phyloP scores from a whole-genome alignment of 2,888 invertebrate species.

The Drosophila parthenogenetica region DNA sequence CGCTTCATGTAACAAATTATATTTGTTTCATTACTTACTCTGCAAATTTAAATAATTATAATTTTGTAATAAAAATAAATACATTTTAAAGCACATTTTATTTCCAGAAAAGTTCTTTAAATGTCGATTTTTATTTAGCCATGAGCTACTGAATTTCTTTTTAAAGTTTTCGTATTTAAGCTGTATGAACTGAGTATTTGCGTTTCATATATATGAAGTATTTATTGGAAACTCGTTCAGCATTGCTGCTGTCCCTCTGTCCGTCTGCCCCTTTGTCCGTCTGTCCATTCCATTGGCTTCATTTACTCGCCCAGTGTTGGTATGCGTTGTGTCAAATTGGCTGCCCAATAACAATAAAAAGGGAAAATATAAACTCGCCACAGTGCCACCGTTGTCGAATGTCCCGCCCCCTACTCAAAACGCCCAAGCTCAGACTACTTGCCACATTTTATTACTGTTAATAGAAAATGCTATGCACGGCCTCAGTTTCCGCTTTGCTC shows the following conservation, averaged over 20 bases:
- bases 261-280: slow-evolving; percentile 25
- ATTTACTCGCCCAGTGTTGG: slow-evolving; percentile 39
- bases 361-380: slow-evolving; percentile 59
- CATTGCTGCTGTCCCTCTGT: slow-evolving; percentile 41
- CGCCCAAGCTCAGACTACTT: slow-evolving; percentile 2
- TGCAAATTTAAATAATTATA: no score
- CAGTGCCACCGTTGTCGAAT: slow-evolving; percentile 30
- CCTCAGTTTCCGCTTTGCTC: slow-evolving; percentile 29
- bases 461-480: slow-evolving; percentile 79
- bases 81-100: no score
- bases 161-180: neutral
- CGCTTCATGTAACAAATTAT: no score
- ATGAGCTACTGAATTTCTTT: neutral
- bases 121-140: no score
- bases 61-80: no score
- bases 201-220: neutral
- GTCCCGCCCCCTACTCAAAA: slow-evolving; percentile 3
- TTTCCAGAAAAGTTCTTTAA: no score
- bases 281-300: slow-evolving; percentile 28
- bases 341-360: slow-evolving; percentile 68
- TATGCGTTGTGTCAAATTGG: slow-evolving; percentile 59
- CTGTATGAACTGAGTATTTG: neutral
- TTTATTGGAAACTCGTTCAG: slow-evolving; percentile 61
- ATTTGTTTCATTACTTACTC: no score
- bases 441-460: slow-evolving; percentile 65